Percentiles rank a stretch among this genome's conserved stretches.
These are phyloP conservation scores for Tachypleus tridentatus DNA, from an alignment of 1,140 invertebrate genomes.

Conservation along the genomic window DNA sequence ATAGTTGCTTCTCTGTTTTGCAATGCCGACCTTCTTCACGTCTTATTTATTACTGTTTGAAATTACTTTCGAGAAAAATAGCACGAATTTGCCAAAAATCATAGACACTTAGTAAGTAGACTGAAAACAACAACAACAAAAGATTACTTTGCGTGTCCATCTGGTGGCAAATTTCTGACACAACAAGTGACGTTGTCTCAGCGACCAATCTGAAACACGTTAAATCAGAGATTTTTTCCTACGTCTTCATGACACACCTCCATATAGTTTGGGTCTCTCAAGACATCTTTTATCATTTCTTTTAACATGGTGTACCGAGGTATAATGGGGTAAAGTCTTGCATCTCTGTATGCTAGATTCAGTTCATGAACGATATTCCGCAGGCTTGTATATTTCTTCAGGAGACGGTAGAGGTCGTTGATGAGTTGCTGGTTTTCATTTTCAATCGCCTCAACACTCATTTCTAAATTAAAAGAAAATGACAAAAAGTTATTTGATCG, in stretches of 20 bases:
- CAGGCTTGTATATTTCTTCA: constrained; percentile 81
- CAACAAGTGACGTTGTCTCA: no score
- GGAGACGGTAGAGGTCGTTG: constrained; percentile 75
- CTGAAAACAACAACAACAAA: no score
- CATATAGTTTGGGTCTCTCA: constrained; percentile 87
- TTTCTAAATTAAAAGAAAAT: constrained; percentile 42
- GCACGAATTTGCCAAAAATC: no score
- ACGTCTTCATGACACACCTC: constrained; percentile 73
- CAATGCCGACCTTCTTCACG: no score
- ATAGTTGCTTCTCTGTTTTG: no score
- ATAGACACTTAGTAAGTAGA: no score
- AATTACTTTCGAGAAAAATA: no score
- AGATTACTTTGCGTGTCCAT: no score
- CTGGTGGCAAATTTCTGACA: no score
- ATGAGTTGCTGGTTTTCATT: constrained; percentile 88
- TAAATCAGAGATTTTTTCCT: not conserved
- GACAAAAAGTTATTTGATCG: no score
- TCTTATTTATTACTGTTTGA: no score
- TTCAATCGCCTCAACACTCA: constrained; percentile 84
- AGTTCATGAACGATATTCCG: constrained; percentile 75
- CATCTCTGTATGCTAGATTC: constrained; percentile 71
- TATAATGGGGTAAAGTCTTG: constrained; percentile 83
- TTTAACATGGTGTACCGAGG: constrained; percentile 86
- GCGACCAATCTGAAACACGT: no score
- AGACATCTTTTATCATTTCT: constrained; percentile 89